Evolutionary conservation across 2,888 invertebrate species (phyloP).

Genomic region (Drosophila pegasa): DNA sequence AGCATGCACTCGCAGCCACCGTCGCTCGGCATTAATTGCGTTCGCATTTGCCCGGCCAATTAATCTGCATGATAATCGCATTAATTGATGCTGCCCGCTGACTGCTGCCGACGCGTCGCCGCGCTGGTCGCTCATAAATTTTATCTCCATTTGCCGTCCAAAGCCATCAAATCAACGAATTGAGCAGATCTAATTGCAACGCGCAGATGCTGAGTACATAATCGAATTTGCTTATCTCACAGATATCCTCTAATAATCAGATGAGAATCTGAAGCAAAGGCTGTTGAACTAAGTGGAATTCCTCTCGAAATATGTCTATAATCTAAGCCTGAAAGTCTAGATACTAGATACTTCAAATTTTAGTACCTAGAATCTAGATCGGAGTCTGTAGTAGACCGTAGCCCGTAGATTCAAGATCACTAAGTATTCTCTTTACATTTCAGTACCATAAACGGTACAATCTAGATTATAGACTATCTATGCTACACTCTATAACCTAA

Average conservation of each 20-base stretch:
- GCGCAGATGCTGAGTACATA: neutral
- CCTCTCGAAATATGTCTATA: no score
- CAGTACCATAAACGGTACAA: no score
- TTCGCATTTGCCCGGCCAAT: slow-evolving; percentile 58
- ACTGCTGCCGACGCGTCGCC: neutral
- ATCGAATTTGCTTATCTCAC: neutral
- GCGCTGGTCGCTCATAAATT: slow-evolving; percentile 14
- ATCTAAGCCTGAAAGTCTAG: no score
- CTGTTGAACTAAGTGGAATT: neutral
- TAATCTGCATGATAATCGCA: slow-evolving; percentile 72
- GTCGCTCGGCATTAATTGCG: slow-evolving; percentile 57
- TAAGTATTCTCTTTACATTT: no score
- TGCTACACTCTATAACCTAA: no score
- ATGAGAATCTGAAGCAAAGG: neutral
- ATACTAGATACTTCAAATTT: no score
- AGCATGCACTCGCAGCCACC: slow-evolving; percentile 24
- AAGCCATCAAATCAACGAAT: slow-evolving; percentile 28
- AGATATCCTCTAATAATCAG: slow-evolving; percentile 2
- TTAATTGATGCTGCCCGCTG: slow-evolving; percentile 45
- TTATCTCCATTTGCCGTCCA: slow-evolving; percentile 3
- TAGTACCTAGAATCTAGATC: no score
- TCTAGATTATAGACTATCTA: no score
- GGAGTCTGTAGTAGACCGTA: no score
- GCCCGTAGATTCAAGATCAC: no score
- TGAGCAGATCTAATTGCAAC: slow-evolving; percentile 23